Evolutionary conservation across 2,797 vertebrate genomes (phyloP).

Genomic region (Pangasius sanitwongsei): DNA sequence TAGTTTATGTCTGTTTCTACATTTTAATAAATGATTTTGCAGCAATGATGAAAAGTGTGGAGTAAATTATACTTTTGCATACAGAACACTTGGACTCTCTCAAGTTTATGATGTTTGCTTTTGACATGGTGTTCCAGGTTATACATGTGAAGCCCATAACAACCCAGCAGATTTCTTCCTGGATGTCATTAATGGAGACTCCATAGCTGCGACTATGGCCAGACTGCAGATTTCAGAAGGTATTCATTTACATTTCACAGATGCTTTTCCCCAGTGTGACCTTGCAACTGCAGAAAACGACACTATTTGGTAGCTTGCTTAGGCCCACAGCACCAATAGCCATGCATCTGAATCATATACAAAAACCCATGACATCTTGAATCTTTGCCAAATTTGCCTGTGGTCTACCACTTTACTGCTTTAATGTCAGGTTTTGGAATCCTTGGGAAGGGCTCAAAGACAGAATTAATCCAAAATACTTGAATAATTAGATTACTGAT

Average conservation of each 20-base stretch:
- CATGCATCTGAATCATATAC: not conserved
- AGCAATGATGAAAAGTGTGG: not conserved
- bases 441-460: not conserved
- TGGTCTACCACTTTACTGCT: not conserved
- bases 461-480: not conserved
- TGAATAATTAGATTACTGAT: slow-evolving; percentile 4
- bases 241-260: slow-evolving; percentile 39
- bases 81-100: not conserved
- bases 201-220: slow-evolving; percentile 65
- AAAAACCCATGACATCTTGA: slow-evolving; percentile 13
- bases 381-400: not conserved
- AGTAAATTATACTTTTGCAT: not conserved
- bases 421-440: not conserved
- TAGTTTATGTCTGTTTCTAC: not conserved
- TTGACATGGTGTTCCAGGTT: slow-evolving; percentile 73
- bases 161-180: slow-evolving; percentile 95
- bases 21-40: not conserved
- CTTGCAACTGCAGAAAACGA: not conserved
- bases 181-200: slow-evolving; percentile 89
- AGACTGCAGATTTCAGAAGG: slow-evolving; percentile 66
- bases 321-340: not conserved
- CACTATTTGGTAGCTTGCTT: not conserved
- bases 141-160: slow-evolving; percentile 85
- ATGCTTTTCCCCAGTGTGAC: not conserved
- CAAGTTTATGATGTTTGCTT: slow-evolving; percentile 11